These are phyloP conservation scores for Drosophila borborema DNA, from an alignment of 2,888 invertebrate species.

Conservation along the genomic window DNA sequence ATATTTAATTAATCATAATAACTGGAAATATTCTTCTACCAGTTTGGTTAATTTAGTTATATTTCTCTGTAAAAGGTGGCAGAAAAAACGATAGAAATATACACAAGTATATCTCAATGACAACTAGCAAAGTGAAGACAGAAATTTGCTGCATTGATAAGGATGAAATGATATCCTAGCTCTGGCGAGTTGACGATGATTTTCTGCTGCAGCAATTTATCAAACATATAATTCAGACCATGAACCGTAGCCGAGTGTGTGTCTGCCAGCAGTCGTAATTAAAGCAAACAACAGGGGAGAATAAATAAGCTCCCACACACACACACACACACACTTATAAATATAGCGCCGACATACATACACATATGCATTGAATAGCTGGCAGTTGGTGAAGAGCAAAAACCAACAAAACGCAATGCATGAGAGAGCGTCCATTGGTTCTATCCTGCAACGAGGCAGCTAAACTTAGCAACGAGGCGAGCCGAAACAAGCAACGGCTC, in stretches of 20 bases:
- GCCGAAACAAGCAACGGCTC: slow-evolving; percentile 24
- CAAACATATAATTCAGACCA: slow-evolving; percentile 64
- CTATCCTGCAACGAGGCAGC: slow-evolving; percentile 10
- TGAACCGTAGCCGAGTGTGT: slow-evolving; percentile 32
- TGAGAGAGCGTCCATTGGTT: slow-evolving; percentile 18
- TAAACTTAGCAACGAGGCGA: slow-evolving; percentile 31
- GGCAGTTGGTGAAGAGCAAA: slow-evolving; percentile 27
- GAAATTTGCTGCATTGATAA: slow-evolving; percentile 20
- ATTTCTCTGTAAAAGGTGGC: not conserved
- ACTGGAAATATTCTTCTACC: not conserved
- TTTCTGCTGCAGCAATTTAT: slow-evolving; percentile 67
- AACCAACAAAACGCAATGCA: slow-evolving; percentile 16
- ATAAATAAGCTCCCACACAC: slow-evolving; percentile 42
- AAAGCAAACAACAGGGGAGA: slow-evolving; percentile 63
- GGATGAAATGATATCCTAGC: slow-evolving; percentile 35
- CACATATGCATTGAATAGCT: slow-evolving; percentile 21
- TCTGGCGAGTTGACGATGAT: slow-evolving; percentile 51
- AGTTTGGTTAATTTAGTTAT: not conserved
- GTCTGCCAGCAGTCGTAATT: slow-evolving; percentile 61
- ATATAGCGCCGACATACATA: not conserved
- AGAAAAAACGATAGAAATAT: not conserved
- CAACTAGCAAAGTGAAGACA: not conserved
- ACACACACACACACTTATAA: slow-evolving; percentile 13
- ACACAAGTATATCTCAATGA: not conserved
- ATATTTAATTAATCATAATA: not conserved